Percentiles rank a stretch among this genome's conserved stretches.
Evolutionary conservation across 2,113 vertebrate genomes (phyloP).

Genomic region (Rhadina sibilatrix): DNA sequence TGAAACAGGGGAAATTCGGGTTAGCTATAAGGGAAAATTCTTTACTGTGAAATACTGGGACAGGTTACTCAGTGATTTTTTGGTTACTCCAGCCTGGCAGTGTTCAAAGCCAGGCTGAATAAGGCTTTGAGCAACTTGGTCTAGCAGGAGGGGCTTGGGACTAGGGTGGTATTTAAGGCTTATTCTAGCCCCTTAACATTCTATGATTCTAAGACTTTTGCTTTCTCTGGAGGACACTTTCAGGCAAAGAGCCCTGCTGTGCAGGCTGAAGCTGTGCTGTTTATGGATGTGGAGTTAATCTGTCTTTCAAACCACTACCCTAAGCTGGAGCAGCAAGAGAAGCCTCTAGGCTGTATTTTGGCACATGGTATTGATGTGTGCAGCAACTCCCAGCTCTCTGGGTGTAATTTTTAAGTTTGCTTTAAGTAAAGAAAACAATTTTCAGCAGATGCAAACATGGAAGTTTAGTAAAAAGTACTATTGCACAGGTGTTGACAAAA

Average conservation of each 20-base stretch:
- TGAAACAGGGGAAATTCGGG: neutral
- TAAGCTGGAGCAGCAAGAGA: fast-evolving
- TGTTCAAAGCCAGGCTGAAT: neutral
- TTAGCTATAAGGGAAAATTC: neutral
- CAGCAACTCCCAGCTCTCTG: fast-evolving
- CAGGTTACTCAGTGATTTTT: neutral
- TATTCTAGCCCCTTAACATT: neutral
- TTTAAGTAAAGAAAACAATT: fast-evolving
- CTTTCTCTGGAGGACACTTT: fast-evolving
- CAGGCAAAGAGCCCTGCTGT: fast-evolving
- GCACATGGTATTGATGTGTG: fast-evolving
- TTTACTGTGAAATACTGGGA: no score
- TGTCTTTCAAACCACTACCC: fast-evolving
- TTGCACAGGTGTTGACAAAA: fast-evolving
- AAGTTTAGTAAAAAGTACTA: fast-evolving
- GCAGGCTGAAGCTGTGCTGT: neutral
- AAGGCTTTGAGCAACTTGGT: neutral
- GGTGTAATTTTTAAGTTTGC: fast-evolving
- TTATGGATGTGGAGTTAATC: fast-evolving
- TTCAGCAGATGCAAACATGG: neutral
- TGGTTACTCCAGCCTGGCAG: neutral
- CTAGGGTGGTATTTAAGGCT: neutral
- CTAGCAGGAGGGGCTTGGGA: no score
- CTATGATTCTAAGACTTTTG: neutral
- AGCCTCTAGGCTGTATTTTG: neutral